Base-by-base conservation (phyloP, 2,113 vertebrate species). In the crab-eating macaque (Macaca fascicularis) region DNA sequence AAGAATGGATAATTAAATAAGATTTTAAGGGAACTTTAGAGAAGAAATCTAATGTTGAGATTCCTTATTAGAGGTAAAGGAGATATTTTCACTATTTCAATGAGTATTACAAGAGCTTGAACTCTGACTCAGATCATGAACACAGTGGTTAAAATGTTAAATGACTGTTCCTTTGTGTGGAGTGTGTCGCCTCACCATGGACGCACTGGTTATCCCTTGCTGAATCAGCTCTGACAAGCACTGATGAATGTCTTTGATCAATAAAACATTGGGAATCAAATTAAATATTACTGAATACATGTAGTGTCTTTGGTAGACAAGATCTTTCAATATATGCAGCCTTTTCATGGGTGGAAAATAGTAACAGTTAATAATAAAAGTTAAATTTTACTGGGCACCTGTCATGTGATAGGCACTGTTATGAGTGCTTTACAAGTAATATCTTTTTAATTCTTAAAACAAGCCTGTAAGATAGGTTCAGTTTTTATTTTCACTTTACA, bases 281-380 rank as follows among this genome's bases (percentile, higher is more conserved):
- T 97, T 92, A 97, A 97, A 98, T 96, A 97, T 96, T 96, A 95
- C 97, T 92, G 90, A 97, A 94, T 95, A 48, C 90, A 94, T 96
- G 94, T 40, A 76, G 52, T 88, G 32, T 76, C 92, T 90, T 80
- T 84, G 57, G 80, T 84, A 97, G 96, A 87, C 50, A 94, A 92
- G 70, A 92, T 89, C 70, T 93, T 96, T 96, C 35, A 70, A 88
- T 92, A 93, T 85, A 81, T n/a, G 8, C 17, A 74, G 64, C 0
- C 35, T 93, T 83, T 93, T 69, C 7, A 43, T 55, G 61, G 20
- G 16, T 72, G 3, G 27, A 80, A 89, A 82, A 88, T 90, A 90
- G 35, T 59, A 74, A 83, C 8, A 69, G 52, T 27, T 43, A 69
- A 72, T 75, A 91, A 69, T 61, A 91, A 92, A 89, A 96, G 48